These are phyloP conservation scores for Garra rufa DNA, from an alignment of 2,113 vertebrate genomes.

Conservation along the genomic window DNA sequence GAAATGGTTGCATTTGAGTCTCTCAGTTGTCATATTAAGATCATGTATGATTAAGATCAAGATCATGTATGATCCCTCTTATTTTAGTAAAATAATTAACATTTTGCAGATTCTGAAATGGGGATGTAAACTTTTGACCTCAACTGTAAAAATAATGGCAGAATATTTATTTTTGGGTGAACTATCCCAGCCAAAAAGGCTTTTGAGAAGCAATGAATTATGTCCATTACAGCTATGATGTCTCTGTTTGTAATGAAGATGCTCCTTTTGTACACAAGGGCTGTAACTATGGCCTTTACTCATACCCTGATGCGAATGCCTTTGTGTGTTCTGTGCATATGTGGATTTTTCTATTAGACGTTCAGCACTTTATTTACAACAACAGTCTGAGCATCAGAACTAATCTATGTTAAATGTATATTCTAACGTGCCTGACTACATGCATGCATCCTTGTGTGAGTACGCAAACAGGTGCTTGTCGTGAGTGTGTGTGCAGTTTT, in stretches of 20 bases:
- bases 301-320: constrained; percentile 68
- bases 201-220: constrained; percentile 34
- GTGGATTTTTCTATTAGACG: constrained; percentile 57
- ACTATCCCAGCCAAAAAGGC: constrained; percentile 52
- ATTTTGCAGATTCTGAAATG: too few species aligned
- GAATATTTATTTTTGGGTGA: background rate
- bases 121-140: too few species aligned
- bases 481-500: constrained; percentile 55
- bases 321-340: constrained; percentile 58
- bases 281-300: constrained; percentile 69
- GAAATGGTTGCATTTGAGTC: too few species aligned
- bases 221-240: constrained; percentile 57
- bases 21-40: too few species aligned
- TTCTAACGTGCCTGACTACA: constrained; percentile 61
- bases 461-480: constrained; percentile 29
- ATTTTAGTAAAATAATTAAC: too few species aligned
- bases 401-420: constrained; percentile 47
- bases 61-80: too few species aligned
- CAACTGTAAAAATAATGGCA: background rate
- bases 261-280: constrained; percentile 66
- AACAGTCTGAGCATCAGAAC: constrained; percentile 50
- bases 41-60: too few species aligned
- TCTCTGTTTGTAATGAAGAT: constrained; percentile 58
- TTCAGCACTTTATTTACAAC: constrained; percentile 59
- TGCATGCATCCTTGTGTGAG: constrained; percentile 51